phyloP scores from a whole-genome alignment of 2,888 invertebrate species.

The Zootermopsis nevadensis region DNA sequence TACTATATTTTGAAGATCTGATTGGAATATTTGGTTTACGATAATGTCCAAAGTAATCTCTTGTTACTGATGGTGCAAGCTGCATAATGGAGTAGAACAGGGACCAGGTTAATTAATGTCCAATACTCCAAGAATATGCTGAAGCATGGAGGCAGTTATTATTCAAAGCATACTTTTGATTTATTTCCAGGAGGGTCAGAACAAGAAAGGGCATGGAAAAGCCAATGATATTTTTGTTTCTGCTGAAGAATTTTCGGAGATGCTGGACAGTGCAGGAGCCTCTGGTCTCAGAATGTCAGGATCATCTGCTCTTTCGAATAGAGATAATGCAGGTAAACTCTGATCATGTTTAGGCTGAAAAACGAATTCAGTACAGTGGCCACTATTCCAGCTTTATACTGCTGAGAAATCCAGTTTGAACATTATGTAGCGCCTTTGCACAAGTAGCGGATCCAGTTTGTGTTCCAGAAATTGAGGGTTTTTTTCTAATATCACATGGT shows the following conservation, averaged over 20 bases:
- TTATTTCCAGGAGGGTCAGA: slow-evolving; percentile 47
- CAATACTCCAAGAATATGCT: too few species aligned
- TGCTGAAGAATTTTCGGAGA: slow-evolving; percentile 88
- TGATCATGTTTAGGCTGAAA: not conserved
- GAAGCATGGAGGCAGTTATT: too few species aligned
- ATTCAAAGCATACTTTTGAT: not conserved
- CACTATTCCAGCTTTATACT: not conserved
- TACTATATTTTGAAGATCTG: too few species aligned
- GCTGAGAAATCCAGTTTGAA: not conserved
- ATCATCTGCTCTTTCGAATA: slow-evolving; percentile 76
- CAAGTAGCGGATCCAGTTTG: not conserved
- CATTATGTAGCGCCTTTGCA: not conserved
- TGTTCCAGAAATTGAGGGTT: not conserved
- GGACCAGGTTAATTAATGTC: too few species aligned
- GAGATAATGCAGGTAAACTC: slow-evolving; percentile 79
- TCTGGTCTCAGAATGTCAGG: slow-evolving; percentile 72
- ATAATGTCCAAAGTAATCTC: too few species aligned
- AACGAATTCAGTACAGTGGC: not conserved
- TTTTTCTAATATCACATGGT: too few species aligned
- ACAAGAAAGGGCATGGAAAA: slow-evolving; percentile 48
- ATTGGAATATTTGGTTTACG: too few species aligned
- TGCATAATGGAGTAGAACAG: too few species aligned
- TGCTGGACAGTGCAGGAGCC: slow-evolving; percentile 84
- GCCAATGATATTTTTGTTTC: slow-evolving; percentile 76
- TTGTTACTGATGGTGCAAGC: too few species aligned